phyloP scores from a whole-genome alignment of 2,797 vertebrate species.

The Lutjanus argentimaculatus region DNA sequence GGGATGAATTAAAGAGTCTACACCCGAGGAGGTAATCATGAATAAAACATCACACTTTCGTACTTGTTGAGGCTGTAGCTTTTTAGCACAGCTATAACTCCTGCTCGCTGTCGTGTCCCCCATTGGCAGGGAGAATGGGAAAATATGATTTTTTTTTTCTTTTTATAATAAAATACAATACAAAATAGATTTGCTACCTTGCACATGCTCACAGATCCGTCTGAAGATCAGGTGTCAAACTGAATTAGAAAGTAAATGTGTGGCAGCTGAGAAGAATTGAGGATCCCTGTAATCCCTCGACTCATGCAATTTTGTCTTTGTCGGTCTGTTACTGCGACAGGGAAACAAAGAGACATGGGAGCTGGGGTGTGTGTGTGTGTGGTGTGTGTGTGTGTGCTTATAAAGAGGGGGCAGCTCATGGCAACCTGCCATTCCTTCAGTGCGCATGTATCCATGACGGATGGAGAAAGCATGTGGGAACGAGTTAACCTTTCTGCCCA shows the following conservation, averaged over 20 bases:
- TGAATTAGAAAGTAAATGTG: slow-evolving; percentile 36
- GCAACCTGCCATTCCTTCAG: slow-evolving; percentile 46
- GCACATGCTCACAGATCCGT: not conserved
- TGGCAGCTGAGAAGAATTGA: slow-evolving; percentile 26
- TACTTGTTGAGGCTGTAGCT: slow-evolving; percentile 67
- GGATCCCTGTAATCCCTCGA: slow-evolving; percentile 26
- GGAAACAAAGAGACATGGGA: slow-evolving; percentile 27
- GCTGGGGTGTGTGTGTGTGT: slow-evolving; percentile 26
- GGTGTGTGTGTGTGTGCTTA: slow-evolving; percentile 11
- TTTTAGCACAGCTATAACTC: slow-evolving; percentile 63
- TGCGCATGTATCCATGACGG: slow-evolving; percentile 61
- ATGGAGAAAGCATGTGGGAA: slow-evolving; percentile 70
- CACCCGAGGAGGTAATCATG: slow-evolving; percentile 72
- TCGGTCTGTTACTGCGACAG: slow-evolving; percentile 17
- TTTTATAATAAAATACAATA: slow-evolving; percentile 18
- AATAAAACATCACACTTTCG: slow-evolving; percentile 76
- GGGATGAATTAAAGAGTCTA: slow-evolving; percentile 71
- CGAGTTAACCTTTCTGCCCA: slow-evolving; percentile 68
- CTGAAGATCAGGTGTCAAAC: slow-evolving; percentile 33
- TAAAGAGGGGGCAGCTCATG: slow-evolving; percentile 23
- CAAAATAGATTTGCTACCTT: slow-evolving; percentile 25
- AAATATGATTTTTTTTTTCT: not conserved
- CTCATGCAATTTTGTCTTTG: slow-evolving; percentile 36
- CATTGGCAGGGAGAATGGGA: slow-evolving; percentile 43
- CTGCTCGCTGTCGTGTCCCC: slow-evolving; percentile 43